Evolutionary conservation across 1,140 invertebrate genomes (phyloP), one percentile per base, ranked within the genome.

Genomic region (Leptopilina boulardi): DNA sequence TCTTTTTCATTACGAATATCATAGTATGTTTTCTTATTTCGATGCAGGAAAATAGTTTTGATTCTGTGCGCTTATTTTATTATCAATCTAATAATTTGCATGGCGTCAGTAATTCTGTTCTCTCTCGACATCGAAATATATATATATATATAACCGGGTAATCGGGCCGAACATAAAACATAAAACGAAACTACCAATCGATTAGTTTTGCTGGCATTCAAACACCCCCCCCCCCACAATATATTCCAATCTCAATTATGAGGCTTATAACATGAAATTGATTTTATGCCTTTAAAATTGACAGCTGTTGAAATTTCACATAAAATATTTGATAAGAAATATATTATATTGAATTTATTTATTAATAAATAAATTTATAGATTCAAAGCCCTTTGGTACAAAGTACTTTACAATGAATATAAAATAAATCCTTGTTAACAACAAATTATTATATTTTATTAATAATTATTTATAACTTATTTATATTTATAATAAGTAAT

Each of bases 151-250:
- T 66, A 13, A 66, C 56, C 21, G 23, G 23, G 59, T 30, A 66
- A 66, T 30, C 59, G 59, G 59, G 59, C 30, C 26, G 4, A 66
- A 66, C 59, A 13, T 59, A 59, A 59, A 59, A 59, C 56, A 21
- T 59, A 15, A n/a, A 26, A 59, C 13, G 56, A 59, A 59, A 59
- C 21, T 21, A 26, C 21, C 56, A 59, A 59, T 59, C 56, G 56
- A 59, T 59, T 59, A 59, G 23, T 59, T 34, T 34, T 26, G 56
- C 56, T 26, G 11, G 59, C 26, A 66, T 30, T 66, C 59, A 66
- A 34, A n/a, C n/a, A n/a, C n/a, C n/a, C n/a, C n/a, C n/a, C n/a
- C n/a, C n/a, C n/a, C 59, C 10, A 66, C 3, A 10, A 66, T 23
- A 23, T 34, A 23, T 8, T 15, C 11, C 15, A 9, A 38, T 66